Evolutionary conservation across 2,888 invertebrate genomes (phyloP), one percentile per base, ranked within the genome.

Genomic region (Ischnus inquisitorius): DNA sequence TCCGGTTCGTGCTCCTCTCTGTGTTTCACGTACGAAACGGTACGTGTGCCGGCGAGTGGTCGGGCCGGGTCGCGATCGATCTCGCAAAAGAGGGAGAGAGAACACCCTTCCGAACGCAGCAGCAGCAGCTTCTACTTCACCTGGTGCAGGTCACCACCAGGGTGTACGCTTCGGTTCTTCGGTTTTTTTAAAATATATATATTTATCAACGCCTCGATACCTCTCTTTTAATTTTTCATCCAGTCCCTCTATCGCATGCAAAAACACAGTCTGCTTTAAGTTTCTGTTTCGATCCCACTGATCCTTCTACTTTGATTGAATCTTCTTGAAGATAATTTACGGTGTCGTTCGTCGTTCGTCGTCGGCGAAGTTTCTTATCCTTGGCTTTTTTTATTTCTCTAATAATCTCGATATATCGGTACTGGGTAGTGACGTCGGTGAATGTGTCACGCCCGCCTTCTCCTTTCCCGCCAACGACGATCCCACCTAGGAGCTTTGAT

Each of bases 11-110:
- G 64, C 46, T 71, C 54, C 78, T 79, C 78, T 69, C 82, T 78
- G 74, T 54, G 85, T 46, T 85, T 71, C 43, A 74, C 78, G 72
- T 75, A 57, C 71, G 69, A 76, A 82, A 79, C 60, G 80, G 77
- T 82, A 77, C 74, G 82, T 79, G 79, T 80, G 82, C 76, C 78
- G 67, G 79, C 79, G 74, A 83, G 86, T 82, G 69, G 81, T 85
- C 78, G 83, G 76, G 79, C 84, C 78, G 80, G 79, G 85, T 84
- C 84, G 82, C 85, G 87, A 84, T 83, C 83, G 82, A 84, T 84
- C 85, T 85, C 84, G 85, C 74, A 72, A 83, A 85, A 83, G 85
- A 83, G 85, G 85, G 82, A 85, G 85, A 82, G 71, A 79, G 82
- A 85, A 80, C 78, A 83, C 77, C 82, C 80, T 79, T 69, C 83